Conservation (phyloP, 2,113 vertebrate genomes). For the Delphinapterus leucas region DNA sequence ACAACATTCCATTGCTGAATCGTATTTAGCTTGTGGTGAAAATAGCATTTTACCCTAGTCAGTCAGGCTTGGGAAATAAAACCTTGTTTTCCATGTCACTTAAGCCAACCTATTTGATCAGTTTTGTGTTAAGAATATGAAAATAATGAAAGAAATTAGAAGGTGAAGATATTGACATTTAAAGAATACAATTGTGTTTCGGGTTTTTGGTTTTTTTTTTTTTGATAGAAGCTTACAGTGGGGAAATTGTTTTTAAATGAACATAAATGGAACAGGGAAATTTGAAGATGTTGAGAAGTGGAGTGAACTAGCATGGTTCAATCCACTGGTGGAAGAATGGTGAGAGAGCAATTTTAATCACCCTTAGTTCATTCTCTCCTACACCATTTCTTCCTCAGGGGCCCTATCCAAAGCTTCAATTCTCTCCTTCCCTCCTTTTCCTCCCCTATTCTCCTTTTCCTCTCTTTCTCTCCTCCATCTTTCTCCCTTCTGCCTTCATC, state of each 20-base stretch:
- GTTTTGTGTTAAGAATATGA: conserved; percentile 12
- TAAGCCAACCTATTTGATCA: neutral
- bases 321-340: neutral
- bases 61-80: neutral
- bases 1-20: neutral
- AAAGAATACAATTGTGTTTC: neutral
- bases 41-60: neutral
- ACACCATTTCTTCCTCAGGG: neutral
- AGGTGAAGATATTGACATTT: neutral
- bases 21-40: neutral
- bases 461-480: neutral
- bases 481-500: neutral
- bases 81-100: neutral
- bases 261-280: neutral
- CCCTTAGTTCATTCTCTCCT: neutral
- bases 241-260: neutral
- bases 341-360: neutral
- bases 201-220: neutral
- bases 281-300: neutral
- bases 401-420: neutral
- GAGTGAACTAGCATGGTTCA: neutral
- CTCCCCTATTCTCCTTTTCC: neutral
- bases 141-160: neutral
- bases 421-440: neutral
- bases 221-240: neutral